Evolutionary conservation across 2,113 vertebrate genomes (phyloP), one percentile per base, ranked within the genome.

Genomic region (Sarotherodon lohbergeri): DNA sequence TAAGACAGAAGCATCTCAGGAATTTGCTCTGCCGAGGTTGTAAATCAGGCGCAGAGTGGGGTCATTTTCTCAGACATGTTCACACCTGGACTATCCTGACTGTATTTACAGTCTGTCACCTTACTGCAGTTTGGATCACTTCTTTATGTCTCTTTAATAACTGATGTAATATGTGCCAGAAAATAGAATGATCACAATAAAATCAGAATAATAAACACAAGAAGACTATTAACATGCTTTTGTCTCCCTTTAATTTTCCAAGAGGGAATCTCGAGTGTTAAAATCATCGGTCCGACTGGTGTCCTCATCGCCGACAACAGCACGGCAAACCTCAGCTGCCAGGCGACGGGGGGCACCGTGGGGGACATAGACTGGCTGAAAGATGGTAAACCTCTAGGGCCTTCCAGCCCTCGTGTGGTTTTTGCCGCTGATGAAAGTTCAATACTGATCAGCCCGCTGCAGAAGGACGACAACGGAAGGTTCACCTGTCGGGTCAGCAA

Each of bases 301-400:
- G 8, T 6, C 8, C 94, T 96, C 46, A 66, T 96, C 2, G 95
- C 94, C 7, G 90, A 89, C 0, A 95, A 93, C 87, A 89, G 92
- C 87, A 29, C 91, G 0, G 93, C 93, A n/a, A 95, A 93, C 85
- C 83, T 97, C 24, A 96, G 82, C 81, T 96, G 96, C 91, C 41
- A 9, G 57, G 93, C 86, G 1, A 27, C 5, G 0, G 14, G 46
- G 1, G 96, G 95, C 8, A 68, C 3, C 1, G 86, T 89, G 14
- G 13, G 13, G 7, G 17, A 11, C 1, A 2, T 5, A 7, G 4
- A 10, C 0, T 97, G 96, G 96, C 3, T 78, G 5, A 96, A 95
- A 50, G 83, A 95, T 9, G 85, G 57, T 2, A 9, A 66, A 2
- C 2, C 66, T 4, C 27, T 96, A 1, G 59, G 5, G 87, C 1